phyloP scores from a whole-genome alignment of 2,113 vertebrate genomes.

The Microtus pennsylvanicus region DNA sequence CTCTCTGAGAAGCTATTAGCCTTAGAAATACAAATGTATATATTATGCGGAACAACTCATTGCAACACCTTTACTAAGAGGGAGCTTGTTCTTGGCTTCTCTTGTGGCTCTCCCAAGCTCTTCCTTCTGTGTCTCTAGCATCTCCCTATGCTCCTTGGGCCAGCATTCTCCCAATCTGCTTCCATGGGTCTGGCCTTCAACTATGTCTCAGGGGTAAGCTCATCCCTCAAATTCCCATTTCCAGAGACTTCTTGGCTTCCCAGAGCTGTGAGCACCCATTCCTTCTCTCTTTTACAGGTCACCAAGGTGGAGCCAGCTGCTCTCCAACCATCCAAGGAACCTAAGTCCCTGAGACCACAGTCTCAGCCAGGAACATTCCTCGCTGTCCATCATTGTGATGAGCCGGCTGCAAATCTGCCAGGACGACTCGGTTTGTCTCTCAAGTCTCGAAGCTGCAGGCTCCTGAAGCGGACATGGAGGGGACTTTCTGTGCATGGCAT shows the following conservation, averaged over 20 bases:
- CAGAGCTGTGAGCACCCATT: not conserved
- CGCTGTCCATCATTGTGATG: not conserved
- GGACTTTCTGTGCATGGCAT: not conserved
- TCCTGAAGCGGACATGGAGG: not conserved
- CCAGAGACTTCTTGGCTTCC: not conserved
- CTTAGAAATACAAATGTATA: not conserved
- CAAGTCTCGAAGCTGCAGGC: not conserved
- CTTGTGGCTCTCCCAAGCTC: not conserved
- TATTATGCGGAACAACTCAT: not conserved
- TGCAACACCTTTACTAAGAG: not conserved
- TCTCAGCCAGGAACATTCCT: not conserved
- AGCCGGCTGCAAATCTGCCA: not conserved
- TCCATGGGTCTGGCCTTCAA: not conserved
- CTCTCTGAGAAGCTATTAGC: not conserved
- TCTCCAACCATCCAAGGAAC: not conserved
- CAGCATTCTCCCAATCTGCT: not conserved
- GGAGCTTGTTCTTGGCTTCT: not conserved
- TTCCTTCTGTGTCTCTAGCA: not conserved
- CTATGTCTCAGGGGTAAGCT: not conserved
- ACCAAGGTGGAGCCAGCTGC: not conserved
- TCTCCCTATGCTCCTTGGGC: not conserved
- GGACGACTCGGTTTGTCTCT: not conserved
- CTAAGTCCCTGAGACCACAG: not conserved
- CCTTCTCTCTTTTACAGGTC: not conserved
- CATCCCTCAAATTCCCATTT: not conserved